phyloP scores from a whole-genome alignment of 2,797 vertebrate species.

The Crocidura indochinensis region DNA sequence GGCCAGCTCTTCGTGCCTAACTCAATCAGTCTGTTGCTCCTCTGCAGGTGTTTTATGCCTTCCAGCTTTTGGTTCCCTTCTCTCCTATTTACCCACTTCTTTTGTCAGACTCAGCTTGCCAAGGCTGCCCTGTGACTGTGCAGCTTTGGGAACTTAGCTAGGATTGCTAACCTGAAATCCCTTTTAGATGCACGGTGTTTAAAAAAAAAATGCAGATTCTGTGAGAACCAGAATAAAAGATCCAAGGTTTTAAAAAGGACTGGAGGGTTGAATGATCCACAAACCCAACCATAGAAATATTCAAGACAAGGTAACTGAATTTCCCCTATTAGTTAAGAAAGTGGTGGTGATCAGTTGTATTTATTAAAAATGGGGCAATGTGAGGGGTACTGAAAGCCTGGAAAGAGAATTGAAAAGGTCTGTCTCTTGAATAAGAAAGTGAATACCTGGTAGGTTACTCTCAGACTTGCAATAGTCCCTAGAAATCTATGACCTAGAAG shows the following conservation, averaged over 20 bases:
- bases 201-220: not conserved
- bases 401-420: not conserved
- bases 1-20: not conserved
- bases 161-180: not conserved
- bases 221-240: not conserved
- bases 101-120: not conserved
- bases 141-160: not conserved
- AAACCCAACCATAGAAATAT: not conserved
- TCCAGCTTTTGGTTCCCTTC: not conserved
- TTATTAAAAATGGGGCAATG: not conserved
- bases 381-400: not conserved
- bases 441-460: not conserved
- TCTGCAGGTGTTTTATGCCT: not conserved
- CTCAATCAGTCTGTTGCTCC: not conserved
- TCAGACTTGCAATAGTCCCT: not conserved
- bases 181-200: not conserved
- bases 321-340: not conserved
- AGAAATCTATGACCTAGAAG: not conserved
- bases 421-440: not conserved
- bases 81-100: not conserved
- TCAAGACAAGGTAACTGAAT: not conserved
- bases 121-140: not conserved
- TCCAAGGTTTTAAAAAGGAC: constrained; percentile 12
- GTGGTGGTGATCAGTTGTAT: not conserved
- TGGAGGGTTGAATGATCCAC: not conserved